These are phyloP conservation scores for Theonella swinhoei DNA, from an alignment of 37 sponge, comb jelly and placozoan species.

Conservation along the genomic window DNA sequence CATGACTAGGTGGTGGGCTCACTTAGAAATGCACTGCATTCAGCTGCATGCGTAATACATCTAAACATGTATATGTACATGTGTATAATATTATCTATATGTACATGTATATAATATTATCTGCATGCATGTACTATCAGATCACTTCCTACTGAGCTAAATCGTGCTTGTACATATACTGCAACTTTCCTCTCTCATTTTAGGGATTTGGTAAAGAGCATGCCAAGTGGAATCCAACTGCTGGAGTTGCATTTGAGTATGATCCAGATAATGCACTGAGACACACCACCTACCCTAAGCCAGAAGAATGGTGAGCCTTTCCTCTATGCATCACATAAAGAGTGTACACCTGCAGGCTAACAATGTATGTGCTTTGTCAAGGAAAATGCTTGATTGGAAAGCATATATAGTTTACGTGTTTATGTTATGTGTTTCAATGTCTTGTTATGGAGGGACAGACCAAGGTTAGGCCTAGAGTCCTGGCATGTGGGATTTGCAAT, in stretches of 20 bases:
- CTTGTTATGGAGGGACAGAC: neutral
- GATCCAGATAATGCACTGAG: conserved; percentile 98
- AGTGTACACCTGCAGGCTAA: neutral
- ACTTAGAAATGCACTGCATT: too few species aligned
- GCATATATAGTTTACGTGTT: neutral
- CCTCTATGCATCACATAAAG: neutral
- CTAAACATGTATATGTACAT: too few species aligned
- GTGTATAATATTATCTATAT: too few species aligned
- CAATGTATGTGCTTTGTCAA: neutral
- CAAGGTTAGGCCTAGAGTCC: too few species aligned
- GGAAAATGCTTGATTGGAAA: neutral
- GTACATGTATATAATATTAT: too few species aligned
- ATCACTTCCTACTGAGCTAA: too few species aligned
- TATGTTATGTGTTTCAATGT: neutral
- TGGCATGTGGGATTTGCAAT: too few species aligned
- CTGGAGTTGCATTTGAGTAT: conserved; percentile 97
- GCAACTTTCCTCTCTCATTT: too few species aligned
- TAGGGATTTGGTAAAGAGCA: conserved; percentile 99
- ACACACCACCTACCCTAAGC: conserved; percentile 97
- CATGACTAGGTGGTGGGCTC: too few species aligned
- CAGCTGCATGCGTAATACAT: too few species aligned
- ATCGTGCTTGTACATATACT: too few species aligned
- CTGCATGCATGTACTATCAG: too few species aligned
- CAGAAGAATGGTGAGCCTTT: conserved; percentile 90
- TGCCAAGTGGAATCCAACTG: conserved; percentile 97